Evolutionary conservation across 2,888 invertebrate species (phyloP), one percentile per base, ranked within the genome.

Genomic region (Nomada hirtipes): DNA sequence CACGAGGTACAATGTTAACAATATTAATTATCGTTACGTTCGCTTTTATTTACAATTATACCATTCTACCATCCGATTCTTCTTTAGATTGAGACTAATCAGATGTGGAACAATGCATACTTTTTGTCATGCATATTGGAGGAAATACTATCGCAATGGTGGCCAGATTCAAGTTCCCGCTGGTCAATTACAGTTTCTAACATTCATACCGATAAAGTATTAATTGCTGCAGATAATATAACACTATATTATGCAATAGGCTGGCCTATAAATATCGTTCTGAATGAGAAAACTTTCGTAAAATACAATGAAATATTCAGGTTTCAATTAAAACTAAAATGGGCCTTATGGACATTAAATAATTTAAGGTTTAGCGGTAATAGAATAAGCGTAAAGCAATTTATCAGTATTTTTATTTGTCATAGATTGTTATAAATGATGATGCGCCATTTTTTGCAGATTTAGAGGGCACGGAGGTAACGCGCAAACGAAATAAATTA

Each of bases 261-360:
- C 36, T 94, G 94, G 94, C 94, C 94, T 4, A 89, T 94, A 11
- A 94, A 92, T 69, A 91, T 94, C 86, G 87, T 94, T 44, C 79
- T 94, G 11, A 93, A 88, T 68, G 90, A 91, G 29, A 89, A 90
- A 23, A 88, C 91, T 13, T 85, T 94, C 63, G 85, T 85, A 9
- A 91, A 91, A 67, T 94, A 94, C 76, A 94, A 94, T 77, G 89
- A 91, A 18, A 91, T 95, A 20, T 95, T 95, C 87, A 91, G 94
- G 36, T 94, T 95, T 69, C 92, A 95, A 61, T 88, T 95, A 7
- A 95, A 95, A 91, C 91, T 95, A 0, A 95, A 95, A 87, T 95
- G 95, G 94, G 95, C 95, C 4, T 84, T 94, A 20, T 95, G 94
- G 94, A 94, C 95, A 2, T 88, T 95, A 60, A 94, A 95, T 85